A percentile compares a stretch with the other conserved stretches of the same genome.
phyloP scores from a whole-genome alignment of 2,113 vertebrate genomes.

The Notechis scutatus region DNA sequence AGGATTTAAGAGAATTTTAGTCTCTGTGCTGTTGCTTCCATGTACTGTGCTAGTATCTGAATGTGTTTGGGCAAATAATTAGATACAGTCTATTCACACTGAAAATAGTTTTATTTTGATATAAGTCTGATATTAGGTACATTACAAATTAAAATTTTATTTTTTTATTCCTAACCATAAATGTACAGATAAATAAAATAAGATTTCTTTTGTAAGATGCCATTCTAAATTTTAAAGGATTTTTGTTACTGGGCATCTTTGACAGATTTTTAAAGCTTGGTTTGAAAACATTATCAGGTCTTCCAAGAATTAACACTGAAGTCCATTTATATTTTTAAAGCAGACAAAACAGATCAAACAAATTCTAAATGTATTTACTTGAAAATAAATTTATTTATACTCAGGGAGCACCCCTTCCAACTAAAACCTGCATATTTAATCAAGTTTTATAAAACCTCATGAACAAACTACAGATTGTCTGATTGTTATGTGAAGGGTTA shows the following conservation, averaged over 20 bases:
- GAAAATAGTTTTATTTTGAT: slow-evolving; percentile 60
- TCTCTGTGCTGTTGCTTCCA: neutral
- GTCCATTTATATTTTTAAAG: neutral
- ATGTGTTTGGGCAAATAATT: neutral
- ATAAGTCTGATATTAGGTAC: slow-evolving; percentile 59
- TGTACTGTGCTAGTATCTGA: neutral
- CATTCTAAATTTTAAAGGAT: slow-evolving; percentile 36
- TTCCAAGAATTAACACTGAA: slow-evolving; percentile 15
- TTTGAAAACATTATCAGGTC: slow-evolving; percentile 6
- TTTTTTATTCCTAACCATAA: slow-evolving; percentile 48
- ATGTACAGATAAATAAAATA: slow-evolving; percentile 52
- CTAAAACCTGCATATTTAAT: slow-evolving; percentile 4
- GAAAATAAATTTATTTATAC: slow-evolving; percentile 26
- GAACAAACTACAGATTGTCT: neutral
- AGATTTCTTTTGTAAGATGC: slow-evolving; percentile 34
- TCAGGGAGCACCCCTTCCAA: neutral
- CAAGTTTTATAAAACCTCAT: slow-evolving; percentile 43
- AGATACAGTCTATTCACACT: slow-evolving; percentile 46
- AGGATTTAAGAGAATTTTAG: neutral
- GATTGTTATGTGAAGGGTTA: neutral
- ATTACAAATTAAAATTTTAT: slow-evolving; percentile 61
- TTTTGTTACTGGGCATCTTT: slow-evolving; percentile 52
- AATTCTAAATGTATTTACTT: neutral
- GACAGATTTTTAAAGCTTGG: slow-evolving; percentile 7
- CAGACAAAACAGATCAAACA: neutral